phyloP scores from a whole-genome alignment of 1,140 invertebrate genomes.

The Microplitis demolitor region DNA sequence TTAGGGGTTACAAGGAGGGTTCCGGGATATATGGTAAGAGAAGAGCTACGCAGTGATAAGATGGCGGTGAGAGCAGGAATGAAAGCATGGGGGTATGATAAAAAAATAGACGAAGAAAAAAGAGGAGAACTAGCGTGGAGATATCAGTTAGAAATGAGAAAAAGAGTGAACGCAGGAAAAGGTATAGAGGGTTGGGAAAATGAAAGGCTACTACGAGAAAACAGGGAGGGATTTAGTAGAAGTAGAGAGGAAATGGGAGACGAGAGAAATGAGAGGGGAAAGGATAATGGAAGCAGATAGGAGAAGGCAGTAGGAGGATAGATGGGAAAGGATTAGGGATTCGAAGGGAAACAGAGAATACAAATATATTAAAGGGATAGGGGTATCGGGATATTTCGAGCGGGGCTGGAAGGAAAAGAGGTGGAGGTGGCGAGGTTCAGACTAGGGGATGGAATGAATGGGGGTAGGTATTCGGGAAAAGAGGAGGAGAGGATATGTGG shows the following conservation, averaged over 20 bases:
- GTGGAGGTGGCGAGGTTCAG: conserved; percentile 13
- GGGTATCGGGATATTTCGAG: conserved; percentile 11
- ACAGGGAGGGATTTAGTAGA: no score
- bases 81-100: conserved; percentile 16
- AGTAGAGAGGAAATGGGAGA: no score
- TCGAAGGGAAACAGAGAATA: conserved; percentile 10
- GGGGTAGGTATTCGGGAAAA: background rate
- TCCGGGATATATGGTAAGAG: conserved; percentile 20
- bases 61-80: background rate
- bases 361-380: background rate
- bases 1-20: background rate
- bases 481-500: background rate
- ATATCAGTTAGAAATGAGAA: background rate
- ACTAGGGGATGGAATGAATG: background rate
- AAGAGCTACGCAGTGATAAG: conserved; percentile 4
- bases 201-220: background rate
- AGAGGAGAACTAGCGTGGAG: background rate
- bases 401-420: conserved; percentile 6
- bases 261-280: background rate
- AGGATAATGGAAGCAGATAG: background rate
- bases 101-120: background rate
- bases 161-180: background rate
- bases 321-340: background rate
- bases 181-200: background rate
- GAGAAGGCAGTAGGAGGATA: background rate